phyloP scores from a whole-genome alignment of 2,113 vertebrate species.

The Ictidomys tridecemlineatus region DNA sequence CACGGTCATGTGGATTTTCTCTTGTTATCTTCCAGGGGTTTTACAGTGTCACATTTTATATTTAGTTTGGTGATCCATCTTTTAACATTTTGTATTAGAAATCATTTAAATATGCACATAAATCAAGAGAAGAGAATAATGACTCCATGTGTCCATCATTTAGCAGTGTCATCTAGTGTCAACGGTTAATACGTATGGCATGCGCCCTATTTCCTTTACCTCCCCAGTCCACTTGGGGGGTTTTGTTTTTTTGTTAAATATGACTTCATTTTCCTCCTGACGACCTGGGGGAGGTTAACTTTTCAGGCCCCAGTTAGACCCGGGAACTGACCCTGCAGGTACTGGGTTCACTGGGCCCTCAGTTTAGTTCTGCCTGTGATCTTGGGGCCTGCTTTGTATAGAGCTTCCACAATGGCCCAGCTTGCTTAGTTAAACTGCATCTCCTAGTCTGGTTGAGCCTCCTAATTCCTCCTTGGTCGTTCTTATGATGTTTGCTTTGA shows the following conservation, averaged over 20 bases:
- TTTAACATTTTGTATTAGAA: neutral
- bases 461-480: neutral
- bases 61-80: neutral
- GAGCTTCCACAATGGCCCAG: neutral
- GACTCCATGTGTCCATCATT: no score
- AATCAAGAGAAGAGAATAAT: constrained; percentile 13
- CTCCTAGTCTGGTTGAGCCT: neutral
- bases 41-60: neutral
- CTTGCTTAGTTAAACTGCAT: neutral
- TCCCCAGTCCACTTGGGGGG: neutral
- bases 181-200: neutral
- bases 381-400: neutral
- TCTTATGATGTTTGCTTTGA: constrained; percentile 28
- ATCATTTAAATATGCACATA: neutral
- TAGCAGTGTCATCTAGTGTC: neutral
- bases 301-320: neutral
- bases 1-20: neutral
- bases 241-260: neutral
- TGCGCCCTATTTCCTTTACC: neutral
- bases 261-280: neutral
- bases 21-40: neutral
- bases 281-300: neutral
- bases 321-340: no score
- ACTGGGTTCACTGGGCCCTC: neutral
- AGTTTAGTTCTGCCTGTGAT: neutral